These are phyloP conservation scores for Crypturellus tataupa DNA, from an alignment of 2,797 vertebrate genomes.

Conservation along the genomic window DNA sequence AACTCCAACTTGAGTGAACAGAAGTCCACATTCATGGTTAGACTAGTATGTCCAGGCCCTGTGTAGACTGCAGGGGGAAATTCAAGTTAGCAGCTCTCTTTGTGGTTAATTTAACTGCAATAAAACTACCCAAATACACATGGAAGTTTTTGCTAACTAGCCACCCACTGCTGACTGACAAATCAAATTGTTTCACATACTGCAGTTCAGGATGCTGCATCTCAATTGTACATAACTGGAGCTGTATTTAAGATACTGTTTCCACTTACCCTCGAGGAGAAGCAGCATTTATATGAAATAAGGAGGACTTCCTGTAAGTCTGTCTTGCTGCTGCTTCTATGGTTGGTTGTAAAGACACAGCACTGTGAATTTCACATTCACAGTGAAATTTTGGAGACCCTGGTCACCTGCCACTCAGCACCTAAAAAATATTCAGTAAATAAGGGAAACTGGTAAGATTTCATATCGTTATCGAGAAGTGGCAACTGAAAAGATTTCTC, in stretches of 20 bases:
- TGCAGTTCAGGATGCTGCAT: neutral
- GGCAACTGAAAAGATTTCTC: neutral
- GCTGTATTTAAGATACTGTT: neutral
- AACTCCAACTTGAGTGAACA: neutral
- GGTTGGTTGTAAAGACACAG: neutral
- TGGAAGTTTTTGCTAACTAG: accelerated
- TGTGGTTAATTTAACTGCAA: neutral
- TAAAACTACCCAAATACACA: accelerated
- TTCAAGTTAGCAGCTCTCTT: neutral
- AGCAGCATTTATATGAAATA: accelerated
- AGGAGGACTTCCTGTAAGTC: accelerated
- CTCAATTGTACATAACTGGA: accelerated
- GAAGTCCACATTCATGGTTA: neutral
- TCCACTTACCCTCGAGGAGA: neutral
- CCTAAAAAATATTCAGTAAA: neutral
- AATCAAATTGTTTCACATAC: neutral
- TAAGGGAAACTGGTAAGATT: accelerated
- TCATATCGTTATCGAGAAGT: accelerated
- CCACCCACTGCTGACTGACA: neutral
- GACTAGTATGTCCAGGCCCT: neutral
- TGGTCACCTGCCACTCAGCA: neutral
- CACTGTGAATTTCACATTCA: neutral
- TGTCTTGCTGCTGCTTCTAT: neutral
- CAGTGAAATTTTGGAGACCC: neutral
- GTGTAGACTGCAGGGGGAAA: accelerated